A percentile compares a stretch with the other conserved stretches of the same genome.
Evolutionary conservation across 2,113 vertebrate species (phyloP).

Genomic region (Percina caprodes): DNA sequence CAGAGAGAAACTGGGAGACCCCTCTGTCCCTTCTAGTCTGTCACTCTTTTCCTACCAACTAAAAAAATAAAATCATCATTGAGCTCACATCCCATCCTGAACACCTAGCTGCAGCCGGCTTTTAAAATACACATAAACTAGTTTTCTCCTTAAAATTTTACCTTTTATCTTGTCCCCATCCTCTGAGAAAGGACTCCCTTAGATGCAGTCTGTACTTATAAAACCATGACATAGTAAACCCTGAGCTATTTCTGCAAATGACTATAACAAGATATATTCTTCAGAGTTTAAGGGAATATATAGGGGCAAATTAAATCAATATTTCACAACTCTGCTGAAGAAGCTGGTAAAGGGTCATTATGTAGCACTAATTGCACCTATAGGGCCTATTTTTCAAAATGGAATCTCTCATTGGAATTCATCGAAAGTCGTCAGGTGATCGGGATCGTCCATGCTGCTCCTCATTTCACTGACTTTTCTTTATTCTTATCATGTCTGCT

Average conservation of each 20-base stretch:
- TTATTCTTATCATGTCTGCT: conserved; percentile 61
- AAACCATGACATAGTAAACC: conserved; percentile 55
- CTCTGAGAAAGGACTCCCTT: conserved; percentile 24
- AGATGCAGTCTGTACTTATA: conserved; percentile 35
- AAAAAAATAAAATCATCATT: conserved; percentile 18
- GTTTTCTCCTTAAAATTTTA: conserved; percentile 29
- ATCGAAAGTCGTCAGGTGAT: conserved; percentile 60
- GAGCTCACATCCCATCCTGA: conserved; percentile 1
- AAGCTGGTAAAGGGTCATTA: conserved; percentile 65
- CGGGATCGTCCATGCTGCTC: conserved; percentile 28
- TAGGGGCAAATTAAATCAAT: conserved; percentile 76
- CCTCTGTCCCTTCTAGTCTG: conserved; percentile 7
- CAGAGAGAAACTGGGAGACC: conserved; percentile 18
- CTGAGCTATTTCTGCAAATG: conserved; percentile 38
- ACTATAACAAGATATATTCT: conserved; percentile 63
- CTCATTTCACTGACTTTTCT: conserved; percentile 62
- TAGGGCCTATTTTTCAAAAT: conserved; percentile 70
- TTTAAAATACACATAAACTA: conserved; percentile 33
- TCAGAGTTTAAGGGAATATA: conserved; percentile 75
- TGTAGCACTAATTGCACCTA: conserved; percentile 81
- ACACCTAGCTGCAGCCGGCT: conserved; percentile 22
- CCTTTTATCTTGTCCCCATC: conserved; percentile 32
- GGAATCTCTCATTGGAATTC: conserved; percentile 79
- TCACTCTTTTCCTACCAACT: background rate
- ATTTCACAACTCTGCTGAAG: conserved; percentile 69